Evolutionary conservation across 2,113 vertebrate genomes (phyloP).

Genomic region (Falcunculus frontatus): DNA sequence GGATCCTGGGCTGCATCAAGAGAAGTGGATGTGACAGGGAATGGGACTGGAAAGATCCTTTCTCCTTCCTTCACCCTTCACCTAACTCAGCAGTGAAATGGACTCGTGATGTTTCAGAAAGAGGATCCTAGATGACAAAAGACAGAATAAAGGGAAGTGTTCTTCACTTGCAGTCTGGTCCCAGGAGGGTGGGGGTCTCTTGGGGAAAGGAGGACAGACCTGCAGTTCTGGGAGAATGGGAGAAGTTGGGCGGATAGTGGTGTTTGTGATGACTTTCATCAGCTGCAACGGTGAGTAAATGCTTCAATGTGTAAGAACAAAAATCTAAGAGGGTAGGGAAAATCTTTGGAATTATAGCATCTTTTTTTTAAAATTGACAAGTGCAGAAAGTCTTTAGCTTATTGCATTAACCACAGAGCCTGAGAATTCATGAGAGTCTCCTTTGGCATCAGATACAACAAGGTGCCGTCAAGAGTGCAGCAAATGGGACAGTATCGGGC

Average conservation of each 20-base stretch:
- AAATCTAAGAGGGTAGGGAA: not conserved
- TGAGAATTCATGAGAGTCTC: not conserved
- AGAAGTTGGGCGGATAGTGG: not conserved
- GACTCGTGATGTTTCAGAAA: slow-evolving; percentile 53
- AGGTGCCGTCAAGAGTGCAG: not conserved
- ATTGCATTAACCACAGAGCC: not conserved
- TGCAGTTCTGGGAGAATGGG: not conserved
- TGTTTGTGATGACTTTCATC: not conserved
- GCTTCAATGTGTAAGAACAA: not conserved
- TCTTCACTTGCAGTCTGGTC: not conserved
- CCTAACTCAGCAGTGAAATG: slow-evolving; percentile 1
- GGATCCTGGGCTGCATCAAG: not conserved
- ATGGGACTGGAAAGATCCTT: not conserved
- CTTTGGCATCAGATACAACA: not conserved
- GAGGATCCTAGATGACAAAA: slow-evolving; percentile 45
- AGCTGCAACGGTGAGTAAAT: slow-evolving; percentile 32
- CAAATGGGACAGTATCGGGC: not conserved
- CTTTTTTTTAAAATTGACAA: not conserved
- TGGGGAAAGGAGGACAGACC: not conserved
- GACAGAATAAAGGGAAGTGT: slow-evolving; percentile 47
- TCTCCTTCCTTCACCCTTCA: not conserved
- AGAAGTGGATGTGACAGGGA: not conserved
- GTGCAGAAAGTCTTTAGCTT: not conserved
- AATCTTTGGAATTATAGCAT: not conserved
- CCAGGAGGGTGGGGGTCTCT: not conserved